phyloP scores from a whole-genome alignment of 1,140 invertebrate species.

The Drosophila navojoa region DNA sequence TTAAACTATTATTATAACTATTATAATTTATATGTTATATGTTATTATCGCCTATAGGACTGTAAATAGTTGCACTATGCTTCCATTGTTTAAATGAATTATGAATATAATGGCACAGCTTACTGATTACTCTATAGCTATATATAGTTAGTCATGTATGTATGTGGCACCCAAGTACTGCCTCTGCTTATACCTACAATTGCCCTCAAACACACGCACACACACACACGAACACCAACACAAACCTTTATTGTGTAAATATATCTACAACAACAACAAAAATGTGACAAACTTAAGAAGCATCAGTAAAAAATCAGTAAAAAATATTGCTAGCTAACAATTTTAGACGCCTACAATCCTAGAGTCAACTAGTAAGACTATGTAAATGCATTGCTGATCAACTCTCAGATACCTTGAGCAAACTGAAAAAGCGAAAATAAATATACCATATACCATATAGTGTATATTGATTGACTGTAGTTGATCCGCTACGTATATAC shows the following conservation, averaged over 20 bases:
- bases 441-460: not conserved
- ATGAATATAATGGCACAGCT: conserved; percentile 49
- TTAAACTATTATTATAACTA: no score
- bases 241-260: conserved; percentile 57
- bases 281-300: conserved; percentile 34
- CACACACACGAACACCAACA: conserved; percentile 38
- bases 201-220: conserved; percentile 33
- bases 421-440: no score
- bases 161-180: conserved; percentile 46
- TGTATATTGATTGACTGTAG: not conserved
- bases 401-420: not conserved
- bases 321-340: conserved; percentile 50
- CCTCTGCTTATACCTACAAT: conserved; percentile 53
- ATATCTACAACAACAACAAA: conserved; percentile 18
- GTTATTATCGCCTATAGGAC: conserved; percentile 9
- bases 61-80: conserved; percentile 59
- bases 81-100: conserved; percentile 17
- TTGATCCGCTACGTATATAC: conserved; percentile 23
- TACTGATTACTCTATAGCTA: conserved; percentile 27
- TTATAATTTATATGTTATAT: conserved; percentile 5
- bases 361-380: conserved; percentile 38
- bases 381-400: conserved; percentile 47
- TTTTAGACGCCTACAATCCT: conserved; percentile 62
- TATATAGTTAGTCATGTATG: conserved; percentile 30
- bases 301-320: conserved; percentile 79